These are phyloP conservation scores for Anguilla marmorata DNA, from an alignment of 2,797 vertebrate species.

Conservation along the genomic window DNA sequence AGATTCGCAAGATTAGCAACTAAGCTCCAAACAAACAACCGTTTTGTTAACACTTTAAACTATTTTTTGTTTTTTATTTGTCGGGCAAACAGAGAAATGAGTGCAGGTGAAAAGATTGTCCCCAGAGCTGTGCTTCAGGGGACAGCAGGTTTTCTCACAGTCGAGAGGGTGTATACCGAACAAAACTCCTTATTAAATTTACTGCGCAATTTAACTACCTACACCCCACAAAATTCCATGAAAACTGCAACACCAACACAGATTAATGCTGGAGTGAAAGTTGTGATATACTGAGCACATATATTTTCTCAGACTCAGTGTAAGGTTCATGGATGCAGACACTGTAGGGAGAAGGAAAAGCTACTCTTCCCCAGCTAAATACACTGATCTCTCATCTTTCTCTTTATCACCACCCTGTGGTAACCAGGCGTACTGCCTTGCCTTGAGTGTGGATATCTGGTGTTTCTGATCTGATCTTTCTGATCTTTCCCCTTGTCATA, in stretches of 20 bases:
- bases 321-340: background rate
- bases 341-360: background rate
- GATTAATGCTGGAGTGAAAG: background rate
- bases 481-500: background rate
- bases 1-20: background rate
- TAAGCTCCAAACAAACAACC: background rate
- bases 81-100: background rate
- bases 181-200: background rate
- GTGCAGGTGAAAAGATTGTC: background rate
- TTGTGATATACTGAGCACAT: background rate
- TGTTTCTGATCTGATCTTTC: background rate
- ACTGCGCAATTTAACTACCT: background rate
- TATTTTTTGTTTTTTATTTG: background rate
- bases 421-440: slow-evolving; percentile 23
- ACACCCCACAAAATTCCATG: background rate
- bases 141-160: background rate
- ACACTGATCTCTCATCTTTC: background rate
- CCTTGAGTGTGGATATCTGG: background rate
- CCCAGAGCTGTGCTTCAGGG: background rate
- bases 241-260: background rate
- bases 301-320: background rate
- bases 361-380: background rate
- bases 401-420: slow-evolving; percentile 42
- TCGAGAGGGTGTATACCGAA: too few species aligned
- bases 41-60: background rate